phyloP scores from a whole-genome alignment of 2,113 vertebrate species.

The Dendrocopos noguchii region DNA sequence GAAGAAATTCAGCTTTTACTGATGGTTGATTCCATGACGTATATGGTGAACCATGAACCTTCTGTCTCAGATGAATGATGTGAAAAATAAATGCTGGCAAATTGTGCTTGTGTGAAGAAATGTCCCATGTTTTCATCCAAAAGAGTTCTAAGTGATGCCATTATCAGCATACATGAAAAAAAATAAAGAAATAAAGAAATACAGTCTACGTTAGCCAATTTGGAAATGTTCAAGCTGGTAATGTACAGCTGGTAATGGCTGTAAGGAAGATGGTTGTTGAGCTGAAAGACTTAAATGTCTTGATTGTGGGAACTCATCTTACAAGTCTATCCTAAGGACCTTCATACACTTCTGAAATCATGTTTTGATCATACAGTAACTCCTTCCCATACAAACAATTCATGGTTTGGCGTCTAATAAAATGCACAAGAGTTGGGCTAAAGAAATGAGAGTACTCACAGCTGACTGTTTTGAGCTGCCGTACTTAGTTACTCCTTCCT shows the following conservation, averaged over 20 bases:
- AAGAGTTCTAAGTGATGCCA: background rate
- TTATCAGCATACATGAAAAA: background rate
- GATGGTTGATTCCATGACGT: fast-evolving
- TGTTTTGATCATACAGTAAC: background rate
- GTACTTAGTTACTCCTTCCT: background rate
- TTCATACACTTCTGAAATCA: background rate
- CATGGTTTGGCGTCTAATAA: background rate
- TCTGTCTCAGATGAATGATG: background rate
- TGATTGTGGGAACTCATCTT: background rate
- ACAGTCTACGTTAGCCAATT: background rate
- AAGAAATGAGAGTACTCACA: background rate
- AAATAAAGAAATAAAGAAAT: background rate
- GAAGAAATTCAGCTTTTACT: background rate
- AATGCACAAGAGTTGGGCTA: background rate
- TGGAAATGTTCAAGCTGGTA: background rate
- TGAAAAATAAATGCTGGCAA: background rate
- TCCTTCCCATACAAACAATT: background rate
- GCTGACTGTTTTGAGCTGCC: background rate
- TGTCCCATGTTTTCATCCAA: background rate
- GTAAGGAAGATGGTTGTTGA: background rate
- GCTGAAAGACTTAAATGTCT: background rate
- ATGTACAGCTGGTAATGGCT: too few species aligned
- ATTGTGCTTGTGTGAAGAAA: background rate
- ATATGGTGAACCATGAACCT: background rate
- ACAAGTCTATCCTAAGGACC: background rate